These are phyloP conservation scores for Onychomys leucogaster DNA, from an alignment of 2,797 vertebrate species.

Conservation along the genomic window DNA sequence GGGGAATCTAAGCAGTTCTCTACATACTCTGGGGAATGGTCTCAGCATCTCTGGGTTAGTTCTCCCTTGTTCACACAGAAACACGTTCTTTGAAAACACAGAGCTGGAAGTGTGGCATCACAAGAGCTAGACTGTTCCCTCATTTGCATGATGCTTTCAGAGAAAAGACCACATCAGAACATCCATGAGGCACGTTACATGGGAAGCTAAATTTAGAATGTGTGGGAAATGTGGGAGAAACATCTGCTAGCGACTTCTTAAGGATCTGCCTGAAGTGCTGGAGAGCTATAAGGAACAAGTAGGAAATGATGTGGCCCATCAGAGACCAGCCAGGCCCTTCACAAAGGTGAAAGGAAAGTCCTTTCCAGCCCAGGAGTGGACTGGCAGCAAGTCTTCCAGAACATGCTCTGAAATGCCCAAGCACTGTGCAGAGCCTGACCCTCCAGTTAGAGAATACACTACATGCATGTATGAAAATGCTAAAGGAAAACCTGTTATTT, in stretches of 20 bases:
- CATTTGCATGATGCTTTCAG: neutral
- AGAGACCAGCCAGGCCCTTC: neutral
- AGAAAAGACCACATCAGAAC: neutral
- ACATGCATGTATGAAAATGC: neutral
- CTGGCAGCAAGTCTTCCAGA: neutral
- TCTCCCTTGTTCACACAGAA: neutral
- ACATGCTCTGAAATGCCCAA: neutral
- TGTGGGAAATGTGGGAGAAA: neutral
- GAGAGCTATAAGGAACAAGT: neutral
- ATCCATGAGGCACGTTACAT: neutral
- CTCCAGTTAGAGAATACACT: neutral
- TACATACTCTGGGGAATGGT: neutral
- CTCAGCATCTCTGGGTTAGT: neutral
- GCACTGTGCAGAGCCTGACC: neutral
- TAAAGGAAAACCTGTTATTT: neutral
- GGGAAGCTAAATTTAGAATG: constrained; percentile 41
- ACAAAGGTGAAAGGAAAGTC: neutral
- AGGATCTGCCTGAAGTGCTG: neutral
- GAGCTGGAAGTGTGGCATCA: neutral
- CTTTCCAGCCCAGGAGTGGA: rapidly evolving
- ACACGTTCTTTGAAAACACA: neutral
- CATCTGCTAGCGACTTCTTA: neutral
- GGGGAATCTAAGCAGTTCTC: neutral
- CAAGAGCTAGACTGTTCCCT: neutral
- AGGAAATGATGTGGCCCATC: neutral